phyloP scores from a whole-genome alignment of 2,113 vertebrate genomes.

The Callithrix jacchus region DNA sequence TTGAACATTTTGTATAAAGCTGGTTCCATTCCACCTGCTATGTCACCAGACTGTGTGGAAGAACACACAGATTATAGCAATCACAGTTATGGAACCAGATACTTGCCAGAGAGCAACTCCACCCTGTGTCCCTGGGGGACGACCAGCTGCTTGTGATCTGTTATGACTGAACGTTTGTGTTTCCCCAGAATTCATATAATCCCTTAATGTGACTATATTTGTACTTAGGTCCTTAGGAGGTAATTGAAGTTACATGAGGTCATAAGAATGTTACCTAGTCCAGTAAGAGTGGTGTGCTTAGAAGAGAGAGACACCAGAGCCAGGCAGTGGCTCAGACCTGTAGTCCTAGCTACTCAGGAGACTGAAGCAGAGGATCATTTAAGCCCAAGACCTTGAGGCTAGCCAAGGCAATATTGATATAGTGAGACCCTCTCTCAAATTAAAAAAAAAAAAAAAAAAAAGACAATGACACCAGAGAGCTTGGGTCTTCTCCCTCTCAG shows the following conservation, averaged over 20 bases:
- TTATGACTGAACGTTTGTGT: background rate
- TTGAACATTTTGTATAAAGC: background rate
- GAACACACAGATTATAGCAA: background rate
- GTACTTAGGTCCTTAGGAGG: background rate
- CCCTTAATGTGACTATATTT: background rate
- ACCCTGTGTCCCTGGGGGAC: background rate
- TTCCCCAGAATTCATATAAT: background rate
- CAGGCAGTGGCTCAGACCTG: background rate
- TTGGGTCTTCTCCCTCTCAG: background rate
- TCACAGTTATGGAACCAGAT: background rate
- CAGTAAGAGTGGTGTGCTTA: background rate
- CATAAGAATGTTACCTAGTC: background rate
- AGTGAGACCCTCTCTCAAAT: background rate
- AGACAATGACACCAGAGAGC: background rate
- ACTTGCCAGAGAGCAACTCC: background rate
- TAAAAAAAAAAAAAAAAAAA: no score
- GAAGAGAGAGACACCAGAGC: background rate
- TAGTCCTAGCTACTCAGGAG: background rate
- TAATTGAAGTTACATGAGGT: background rate
- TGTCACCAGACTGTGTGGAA: background rate
- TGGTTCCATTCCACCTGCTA: background rate
- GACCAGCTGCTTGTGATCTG: background rate
- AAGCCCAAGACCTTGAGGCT: background rate
- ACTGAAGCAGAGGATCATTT: background rate
- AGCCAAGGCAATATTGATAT: background rate